A percentile compares a stretch with the other conserved stretches of the same genome.
phyloP scores from a whole-genome alignment of 1,140 invertebrate species.

The Drosophila rufa region DNA sequence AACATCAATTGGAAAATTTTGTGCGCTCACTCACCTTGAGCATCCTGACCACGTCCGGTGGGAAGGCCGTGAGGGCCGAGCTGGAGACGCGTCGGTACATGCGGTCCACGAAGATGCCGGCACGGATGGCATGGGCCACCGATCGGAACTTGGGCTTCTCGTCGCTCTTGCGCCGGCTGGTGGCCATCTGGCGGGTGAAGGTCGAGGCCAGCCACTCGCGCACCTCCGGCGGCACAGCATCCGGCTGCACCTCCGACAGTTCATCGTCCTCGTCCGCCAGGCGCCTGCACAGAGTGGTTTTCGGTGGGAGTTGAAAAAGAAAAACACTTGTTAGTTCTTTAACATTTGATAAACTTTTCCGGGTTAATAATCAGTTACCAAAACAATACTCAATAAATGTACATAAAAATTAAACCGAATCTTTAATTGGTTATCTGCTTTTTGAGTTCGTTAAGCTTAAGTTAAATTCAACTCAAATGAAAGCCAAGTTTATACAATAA shows the following conservation, averaged over 20 bases:
- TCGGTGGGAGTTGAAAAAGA: constrained; percentile 32
- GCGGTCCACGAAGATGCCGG: constrained; percentile 98
- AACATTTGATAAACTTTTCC: constrained; percentile 9
- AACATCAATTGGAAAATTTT: not conserved
- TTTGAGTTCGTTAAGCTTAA: constrained; percentile 25
- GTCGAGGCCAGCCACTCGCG: constrained; percentile 98
- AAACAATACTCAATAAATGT: constrained; percentile 52
- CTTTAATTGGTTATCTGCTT: constrained; percentile 35
- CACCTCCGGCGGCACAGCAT: constrained; percentile 97
- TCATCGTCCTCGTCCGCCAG: constrained; percentile 96
- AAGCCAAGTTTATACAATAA: constrained; percentile 44
- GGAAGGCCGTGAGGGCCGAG: constrained; percentile 95
- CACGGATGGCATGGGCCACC: constrained; percentile 98
- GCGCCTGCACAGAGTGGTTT: constrained; percentile 86
- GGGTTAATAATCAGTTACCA: constrained; percentile 57
- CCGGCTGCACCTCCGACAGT: constrained; percentile 97
- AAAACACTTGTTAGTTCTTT: constrained; percentile 46
- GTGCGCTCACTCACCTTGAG: constrained; percentile 90
- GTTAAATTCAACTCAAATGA: constrained; percentile 33
- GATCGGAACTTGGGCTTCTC: constrained; percentile 95
- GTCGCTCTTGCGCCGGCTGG: constrained; percentile 90
- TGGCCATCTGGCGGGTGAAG: constrained; percentile 96
- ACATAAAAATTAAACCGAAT: constrained; percentile 36
- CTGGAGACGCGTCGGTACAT: constrained; percentile 96
- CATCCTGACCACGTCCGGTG: constrained; percentile 93